phyloP scores from a whole-genome alignment of 2,797 vertebrate species.

The Octomys mimax region DNA sequence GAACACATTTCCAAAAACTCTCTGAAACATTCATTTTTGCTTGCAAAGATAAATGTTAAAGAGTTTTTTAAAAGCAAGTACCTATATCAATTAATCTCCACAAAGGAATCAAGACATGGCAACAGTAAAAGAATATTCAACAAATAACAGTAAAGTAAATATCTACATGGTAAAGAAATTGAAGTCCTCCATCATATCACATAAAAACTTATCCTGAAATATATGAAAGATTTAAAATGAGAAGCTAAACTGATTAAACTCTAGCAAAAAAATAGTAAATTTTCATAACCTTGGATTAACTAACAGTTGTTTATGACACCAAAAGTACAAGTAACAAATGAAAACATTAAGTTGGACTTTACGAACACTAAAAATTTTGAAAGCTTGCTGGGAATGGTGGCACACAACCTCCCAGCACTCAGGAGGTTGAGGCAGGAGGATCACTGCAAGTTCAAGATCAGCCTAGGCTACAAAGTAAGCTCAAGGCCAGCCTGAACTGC shows the following conservation, averaged over 20 bases:
- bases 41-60: background rate
- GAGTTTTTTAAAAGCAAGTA: background rate
- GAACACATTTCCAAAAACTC: constrained; percentile 18
- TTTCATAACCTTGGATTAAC: background rate
- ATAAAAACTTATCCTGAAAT: constrained; percentile 25
- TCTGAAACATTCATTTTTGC: constrained; percentile 14
- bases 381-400: background rate
- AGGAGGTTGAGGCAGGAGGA: background rate
- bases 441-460: too few relatives aligned
- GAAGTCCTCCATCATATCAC: background rate
- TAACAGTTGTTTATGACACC: background rate
- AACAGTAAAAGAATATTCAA: constrained; percentile 31
- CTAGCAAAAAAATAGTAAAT: background rate
- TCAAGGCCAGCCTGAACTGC: too few relatives aligned
- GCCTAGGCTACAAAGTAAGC: too few relatives aligned
- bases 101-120: background rate
- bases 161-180: background rate
- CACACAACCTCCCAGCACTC: background rate
- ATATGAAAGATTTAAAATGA: background rate
- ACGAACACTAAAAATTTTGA: background rate
- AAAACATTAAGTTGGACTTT: background rate
- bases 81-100: background rate
- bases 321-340: background rate
- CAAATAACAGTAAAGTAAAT: background rate
- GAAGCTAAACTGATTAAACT: background rate